Base-by-base conservation (phyloP, 2,888 invertebrate genomes). In the Drosophila borealis region DNA sequence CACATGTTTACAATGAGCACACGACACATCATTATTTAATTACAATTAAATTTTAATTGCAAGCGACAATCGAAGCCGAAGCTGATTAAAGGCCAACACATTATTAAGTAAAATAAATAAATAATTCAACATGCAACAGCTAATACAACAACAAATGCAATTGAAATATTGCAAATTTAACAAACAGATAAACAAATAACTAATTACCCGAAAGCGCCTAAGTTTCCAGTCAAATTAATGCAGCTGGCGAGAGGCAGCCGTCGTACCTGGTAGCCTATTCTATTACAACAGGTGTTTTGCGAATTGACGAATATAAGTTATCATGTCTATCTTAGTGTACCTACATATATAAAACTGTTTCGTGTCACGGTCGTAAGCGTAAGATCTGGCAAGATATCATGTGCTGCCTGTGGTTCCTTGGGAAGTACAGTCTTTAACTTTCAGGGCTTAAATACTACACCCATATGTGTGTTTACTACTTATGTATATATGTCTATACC, bases 1-100 rank as follows among this genome's bases (percentile, higher is more conserved):
- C 36, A 21, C 11, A 48, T 14, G n/a, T 34, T 45, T 33, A 17
- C 62, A 69, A 56, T 60, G 67, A 42, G 50, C 45, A 59, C 61
- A 61, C 70, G 65, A 60, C 63, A 61, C 65, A 70, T 64, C 42
- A 74, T 71, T 78, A 79, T 75, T 80, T 76, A 57, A 71, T 69
- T 56, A 65, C 66, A 78, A 72, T 72, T 70, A 54, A 51, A 68
- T 56, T 80, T 80, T 77, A 71, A 80, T 74, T 83, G 74, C 51
- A 46, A 64, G 56, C 64, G 59, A 54, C 51, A 72, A 69, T 59
- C 50, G 50, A 21, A 41, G 19, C 46, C 39, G 41, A 48, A 46
- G 62, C 50, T 69, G 59, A 68, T 74, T 62, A 63, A 61, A 54
- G 41, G 42, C 45, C 51, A 39, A 21, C 25, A 42, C 13, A 29